Conservation (phyloP, 2,797 vertebrate species). For the Bufotes viridis region DNA sequence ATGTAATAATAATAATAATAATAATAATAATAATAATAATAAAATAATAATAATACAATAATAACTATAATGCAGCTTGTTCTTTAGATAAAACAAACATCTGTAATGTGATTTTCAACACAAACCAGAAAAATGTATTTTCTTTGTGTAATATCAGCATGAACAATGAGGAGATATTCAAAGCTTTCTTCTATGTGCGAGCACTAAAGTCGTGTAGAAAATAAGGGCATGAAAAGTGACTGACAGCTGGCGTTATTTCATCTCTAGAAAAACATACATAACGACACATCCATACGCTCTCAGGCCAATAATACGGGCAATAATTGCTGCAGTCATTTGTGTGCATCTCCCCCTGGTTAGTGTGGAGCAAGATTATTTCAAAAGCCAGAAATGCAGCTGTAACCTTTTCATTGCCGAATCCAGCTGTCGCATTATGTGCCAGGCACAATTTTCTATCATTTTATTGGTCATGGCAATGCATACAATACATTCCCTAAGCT, state of each 20-base stretch:
- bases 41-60: neutral
- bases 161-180: neutral
- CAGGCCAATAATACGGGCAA: conserved; percentile 28
- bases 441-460: neutral
- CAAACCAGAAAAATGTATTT: neutral
- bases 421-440: neutral
- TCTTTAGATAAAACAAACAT: neutral
- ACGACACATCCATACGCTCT: conserved; percentile 14
- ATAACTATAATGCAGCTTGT: neutral
- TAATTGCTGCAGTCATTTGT: conserved; percentile 17
- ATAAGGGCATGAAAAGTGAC: conserved; percentile 24
- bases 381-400: neutral
- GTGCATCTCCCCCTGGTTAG: neutral
- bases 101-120: neutral
- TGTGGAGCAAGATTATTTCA: neutral
- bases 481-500: neutral
- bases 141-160: neutral
- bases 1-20: no score
- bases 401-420: conserved; percentile 21
- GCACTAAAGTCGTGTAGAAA: conserved; percentile 19
- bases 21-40: neutral
- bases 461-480: neutral
- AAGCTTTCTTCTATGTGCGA: neutral
- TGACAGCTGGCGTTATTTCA: conserved; percentile 24
- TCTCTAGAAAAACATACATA: conserved; percentile 36